Evolutionary conservation across 92 coral and sea anemone genomes (phyloP).

Genomic region (Chrysogorgia sp.): DNA sequence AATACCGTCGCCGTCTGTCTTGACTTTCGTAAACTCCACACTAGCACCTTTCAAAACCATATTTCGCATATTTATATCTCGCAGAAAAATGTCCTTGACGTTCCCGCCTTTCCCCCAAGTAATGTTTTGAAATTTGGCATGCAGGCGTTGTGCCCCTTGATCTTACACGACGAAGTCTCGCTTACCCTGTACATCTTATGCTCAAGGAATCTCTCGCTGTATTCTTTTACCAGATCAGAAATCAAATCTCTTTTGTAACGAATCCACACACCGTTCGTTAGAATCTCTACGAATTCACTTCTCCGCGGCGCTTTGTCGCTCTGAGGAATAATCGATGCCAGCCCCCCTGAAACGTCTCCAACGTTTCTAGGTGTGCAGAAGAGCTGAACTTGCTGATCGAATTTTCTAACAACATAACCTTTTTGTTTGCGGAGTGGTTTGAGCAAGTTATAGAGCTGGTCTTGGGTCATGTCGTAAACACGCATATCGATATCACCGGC

Average conservation of each 20-base stretch:
- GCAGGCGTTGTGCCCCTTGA: conserved; percentile 48
- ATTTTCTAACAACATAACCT: neutral
- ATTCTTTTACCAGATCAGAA: neutral
- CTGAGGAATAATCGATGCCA: conserved; percentile 9
- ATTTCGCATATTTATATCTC: too few species aligned
- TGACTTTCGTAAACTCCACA: too few species aligned
- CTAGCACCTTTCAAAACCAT: too few species aligned
- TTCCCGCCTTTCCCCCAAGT: conserved; percentile 30
- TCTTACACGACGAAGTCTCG: conserved; percentile 10
- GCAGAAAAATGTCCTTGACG: conserved; percentile 34
- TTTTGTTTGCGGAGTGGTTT: neutral
- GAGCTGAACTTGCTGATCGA: conserved; percentile 22
- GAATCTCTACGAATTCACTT: conserved; percentile 26
- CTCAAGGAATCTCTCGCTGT: conserved; percentile 25
- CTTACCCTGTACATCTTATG: conserved; percentile 25
- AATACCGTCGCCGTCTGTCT: too few species aligned
- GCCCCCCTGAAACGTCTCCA: conserved; percentile 47
- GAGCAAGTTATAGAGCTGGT: neutral
- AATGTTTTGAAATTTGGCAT: conserved; percentile 36
- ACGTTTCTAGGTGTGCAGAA: conserved; percentile 32
- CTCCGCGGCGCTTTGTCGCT: neutral
- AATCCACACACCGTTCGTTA: conserved; percentile 42
- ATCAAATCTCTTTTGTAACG: conserved; percentile 18
- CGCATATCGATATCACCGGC: conserved; percentile 50
- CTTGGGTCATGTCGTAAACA: conserved; percentile 10